Conservation (phyloP, 2,888 invertebrate species). For the Plagiodera versicolora region DNA sequence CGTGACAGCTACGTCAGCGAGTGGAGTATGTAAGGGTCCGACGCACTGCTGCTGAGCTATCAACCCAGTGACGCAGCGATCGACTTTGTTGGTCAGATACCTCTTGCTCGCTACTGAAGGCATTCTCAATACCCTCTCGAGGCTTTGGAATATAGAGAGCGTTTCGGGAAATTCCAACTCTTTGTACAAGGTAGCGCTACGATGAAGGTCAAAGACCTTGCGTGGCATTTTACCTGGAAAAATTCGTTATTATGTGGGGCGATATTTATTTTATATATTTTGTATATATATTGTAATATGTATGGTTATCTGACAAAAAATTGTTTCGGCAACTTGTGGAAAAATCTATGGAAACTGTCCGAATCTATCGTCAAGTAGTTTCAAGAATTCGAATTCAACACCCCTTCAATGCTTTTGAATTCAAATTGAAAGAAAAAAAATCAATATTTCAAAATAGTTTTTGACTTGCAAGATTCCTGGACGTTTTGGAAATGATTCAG, state of each 20-base stretch:
- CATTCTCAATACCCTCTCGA: slow-evolving; percentile 80
- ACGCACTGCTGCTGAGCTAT: slow-evolving; percentile 98
- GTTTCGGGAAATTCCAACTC: slow-evolving; percentile 51
- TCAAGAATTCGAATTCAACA: no score
- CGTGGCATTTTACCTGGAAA: slow-evolving; percentile 84
- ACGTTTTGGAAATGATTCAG: no score
- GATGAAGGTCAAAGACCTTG: slow-evolving; percentile 63
- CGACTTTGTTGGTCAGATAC: slow-evolving; percentile 88
- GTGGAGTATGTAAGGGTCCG: slow-evolving; percentile 93
- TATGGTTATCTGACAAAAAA: no score
- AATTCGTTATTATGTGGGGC: slow-evolving; percentile 55
- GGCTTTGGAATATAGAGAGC: slow-evolving; percentile 64
- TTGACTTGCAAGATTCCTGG: no score
- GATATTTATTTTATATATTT: no score
- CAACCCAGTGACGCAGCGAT: slow-evolving; percentile 91
- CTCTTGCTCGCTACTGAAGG: slow-evolving; percentile 94
- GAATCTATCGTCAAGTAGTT: no score
- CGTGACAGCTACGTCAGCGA: slow-evolving; percentile 91
- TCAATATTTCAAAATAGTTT: no score
- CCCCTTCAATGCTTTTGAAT: no score
- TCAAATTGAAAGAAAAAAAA: no score
- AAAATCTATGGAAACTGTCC: no score
- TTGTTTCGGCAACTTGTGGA: no score
- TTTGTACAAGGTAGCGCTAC: slow-evolving; percentile 42
- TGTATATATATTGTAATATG: no score